phyloP scores from a whole-genome alignment of 2,113 vertebrate species.

The Sphaerodactylus townsendi region DNA sequence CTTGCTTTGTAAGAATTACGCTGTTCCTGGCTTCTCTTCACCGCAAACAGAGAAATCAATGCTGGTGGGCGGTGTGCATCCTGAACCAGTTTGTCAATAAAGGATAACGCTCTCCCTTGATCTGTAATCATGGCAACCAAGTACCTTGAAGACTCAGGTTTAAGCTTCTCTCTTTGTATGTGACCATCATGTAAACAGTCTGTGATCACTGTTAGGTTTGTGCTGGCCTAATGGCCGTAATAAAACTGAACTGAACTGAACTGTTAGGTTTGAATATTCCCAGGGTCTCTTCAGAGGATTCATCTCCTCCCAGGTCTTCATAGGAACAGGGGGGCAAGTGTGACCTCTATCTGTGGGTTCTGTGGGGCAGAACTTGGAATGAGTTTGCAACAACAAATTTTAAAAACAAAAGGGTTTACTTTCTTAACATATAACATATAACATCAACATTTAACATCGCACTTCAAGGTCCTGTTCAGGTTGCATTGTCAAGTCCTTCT shows the following conservation, averaged over 20 bases:
- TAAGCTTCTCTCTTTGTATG: slow-evolving; percentile 17
- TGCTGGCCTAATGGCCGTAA: no score
- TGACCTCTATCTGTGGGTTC: no score
- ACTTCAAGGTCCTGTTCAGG: no score
- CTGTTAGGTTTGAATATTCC: not conserved
- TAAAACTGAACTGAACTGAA: no score
- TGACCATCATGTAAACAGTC: not conserved
- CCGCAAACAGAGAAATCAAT: slow-evolving; percentile 18
- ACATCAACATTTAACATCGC: no score
- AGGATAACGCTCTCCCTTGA: not conserved
- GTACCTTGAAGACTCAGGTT: slow-evolving; percentile 8
- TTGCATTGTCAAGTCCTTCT: no score
- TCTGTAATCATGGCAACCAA: slow-evolving; percentile 16
- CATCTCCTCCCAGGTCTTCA: not conserved
- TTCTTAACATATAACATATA: no score
- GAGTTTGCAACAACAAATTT: no score
- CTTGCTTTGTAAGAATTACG: not conserved
- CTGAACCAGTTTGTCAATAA: slow-evolving; percentile 9
- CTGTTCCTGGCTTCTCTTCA: slow-evolving; percentile 4
- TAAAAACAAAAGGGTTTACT: no score
- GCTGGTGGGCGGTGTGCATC: slow-evolving; percentile 6
- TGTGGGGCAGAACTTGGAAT: no score
- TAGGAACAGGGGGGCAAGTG: not conserved
- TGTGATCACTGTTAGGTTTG: not conserved
- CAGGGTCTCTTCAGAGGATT: not conserved